A percentile compares a stretch with the other conserved stretches of the same genome.
These are phyloP conservation scores for Hydractinia symbiolongicarpus DNA, from an alignment of 30 jellyfish, hydroid and myxozoan genomes.

Conservation along the genomic window DNA sequence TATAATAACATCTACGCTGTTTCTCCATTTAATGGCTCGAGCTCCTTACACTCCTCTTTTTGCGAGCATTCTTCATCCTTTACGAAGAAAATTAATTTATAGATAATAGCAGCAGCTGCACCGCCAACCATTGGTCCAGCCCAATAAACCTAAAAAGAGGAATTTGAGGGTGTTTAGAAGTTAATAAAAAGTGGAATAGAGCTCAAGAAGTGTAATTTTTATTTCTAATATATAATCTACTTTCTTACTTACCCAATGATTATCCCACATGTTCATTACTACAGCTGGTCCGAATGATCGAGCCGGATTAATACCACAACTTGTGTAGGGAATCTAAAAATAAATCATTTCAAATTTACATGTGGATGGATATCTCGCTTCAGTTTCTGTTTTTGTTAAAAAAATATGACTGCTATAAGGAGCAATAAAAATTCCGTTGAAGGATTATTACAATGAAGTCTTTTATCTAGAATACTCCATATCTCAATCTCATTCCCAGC, in stretches of 20 bases:
- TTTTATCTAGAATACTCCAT: too few species aligned
- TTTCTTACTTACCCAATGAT: constrained; percentile 12
- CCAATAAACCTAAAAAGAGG: neutral
- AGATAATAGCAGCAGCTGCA: neutral
- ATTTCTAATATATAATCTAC: neutral
- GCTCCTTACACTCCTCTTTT: too few species aligned
- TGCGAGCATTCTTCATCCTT: neutral
- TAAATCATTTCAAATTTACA: neutral
- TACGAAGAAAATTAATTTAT: neutral
- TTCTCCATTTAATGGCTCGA: too few species aligned
- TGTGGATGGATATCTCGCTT: too few species aligned
- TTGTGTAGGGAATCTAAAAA: constrained; percentile 10
- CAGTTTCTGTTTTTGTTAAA: too few species aligned
- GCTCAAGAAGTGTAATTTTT: neutral
- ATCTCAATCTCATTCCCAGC: too few species aligned
- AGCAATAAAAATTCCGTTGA: too few species aligned
- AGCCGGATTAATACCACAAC: constrained; percentile 13
- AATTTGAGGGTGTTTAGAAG: too few species aligned
- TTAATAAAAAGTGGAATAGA: too few species aligned
- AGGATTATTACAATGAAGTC: too few species aligned
- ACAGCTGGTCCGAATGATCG: constrained; percentile 26
- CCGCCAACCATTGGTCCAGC: neutral
- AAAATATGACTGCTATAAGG: too few species aligned
- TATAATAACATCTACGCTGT: too few species aligned
- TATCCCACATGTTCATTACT: neutral